phyloP scores from a whole-genome alignment of 2,888 invertebrate genomes.

The Adineta ricciae region DNA sequence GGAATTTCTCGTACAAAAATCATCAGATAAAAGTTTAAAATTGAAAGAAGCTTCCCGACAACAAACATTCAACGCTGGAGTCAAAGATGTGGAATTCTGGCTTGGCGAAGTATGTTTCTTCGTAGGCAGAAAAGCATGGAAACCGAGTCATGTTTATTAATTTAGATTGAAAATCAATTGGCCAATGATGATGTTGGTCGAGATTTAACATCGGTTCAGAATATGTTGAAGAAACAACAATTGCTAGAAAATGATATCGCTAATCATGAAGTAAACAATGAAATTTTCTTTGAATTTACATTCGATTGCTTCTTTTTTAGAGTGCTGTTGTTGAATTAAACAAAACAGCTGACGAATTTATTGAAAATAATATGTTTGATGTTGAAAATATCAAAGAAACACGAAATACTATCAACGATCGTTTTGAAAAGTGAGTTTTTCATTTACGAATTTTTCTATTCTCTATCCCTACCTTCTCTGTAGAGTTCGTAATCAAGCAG shows the following conservation, averaged over 20 bases:
- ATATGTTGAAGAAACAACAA: slow-evolving; percentile 95
- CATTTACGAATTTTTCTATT: too few species aligned
- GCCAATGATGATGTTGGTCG: slow-evolving; percentile 80
- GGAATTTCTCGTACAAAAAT: slow-evolving; percentile 94
- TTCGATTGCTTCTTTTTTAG: not conserved
- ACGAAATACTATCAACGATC: slow-evolving; percentile 85
- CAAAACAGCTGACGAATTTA: slow-evolving; percentile 75
- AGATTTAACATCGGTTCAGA: slow-evolving; percentile 93
- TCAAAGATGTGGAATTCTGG: slow-evolving; percentile 99
- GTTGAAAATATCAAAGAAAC: slow-evolving; percentile 81
- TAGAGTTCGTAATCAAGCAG: slow-evolving; percentile 62
- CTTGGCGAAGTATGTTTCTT: slow-evolving; percentile 71
- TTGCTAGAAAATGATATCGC: slow-evolving; percentile 91
- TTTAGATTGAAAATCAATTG: slow-evolving; percentile 33
- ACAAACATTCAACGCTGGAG: slow-evolving; percentile 91
- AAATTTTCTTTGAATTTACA: not conserved
- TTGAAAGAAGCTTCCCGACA: slow-evolving; percentile 98
- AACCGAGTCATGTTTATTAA: not conserved
- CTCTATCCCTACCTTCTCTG: too few species aligned
- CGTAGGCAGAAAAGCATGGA: not conserved
- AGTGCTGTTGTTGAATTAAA: slow-evolving; percentile 59
- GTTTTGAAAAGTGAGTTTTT: slow-evolving; percentile 63
- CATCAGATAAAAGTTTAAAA: slow-evolving; percentile 91
- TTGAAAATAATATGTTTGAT: slow-evolving; percentile 85
- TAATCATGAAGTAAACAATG: slow-evolving; percentile 72